Evolutionary conservation across 2,113 vertebrate species (phyloP), one percentile per base, ranked within the genome.

Genomic region (Lucifuga dentata): DNA sequence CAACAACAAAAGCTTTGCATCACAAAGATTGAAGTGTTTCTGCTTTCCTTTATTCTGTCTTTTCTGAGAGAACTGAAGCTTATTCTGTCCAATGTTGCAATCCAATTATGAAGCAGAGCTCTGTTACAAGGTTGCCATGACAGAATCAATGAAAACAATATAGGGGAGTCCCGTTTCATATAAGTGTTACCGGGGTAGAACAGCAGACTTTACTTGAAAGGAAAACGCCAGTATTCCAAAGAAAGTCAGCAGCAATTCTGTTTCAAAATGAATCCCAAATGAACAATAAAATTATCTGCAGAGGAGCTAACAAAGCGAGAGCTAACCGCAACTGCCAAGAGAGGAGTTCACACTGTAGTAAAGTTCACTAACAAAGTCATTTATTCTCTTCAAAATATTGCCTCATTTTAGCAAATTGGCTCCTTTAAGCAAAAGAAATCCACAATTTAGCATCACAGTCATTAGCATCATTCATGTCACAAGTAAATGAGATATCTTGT

Each of bases 91-190:
- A 60, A 60, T 57, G 63, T 39, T 41, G 74, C 76, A 70, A 87
- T 82, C 78, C 83, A 84, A 90, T 92, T 89, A 92, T 88, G 80
- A 88, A 83, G 80, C 56, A 68, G 69, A 26, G 75, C 76, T 68
- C 63, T 59, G 86, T 78, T 84, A 86, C 85, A 86, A 86, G 84
- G 84, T 66, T 82, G 76, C 80, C 61, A 73, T 76, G 83, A 84
- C 88, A 87, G 84, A 89, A 92, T 91, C 91, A 86, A 92, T 92
- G 77, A 89, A 90, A 89, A 90, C 86, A 83, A 90, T 91, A 86
- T 73, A 75, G 59, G 77, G 50, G 68, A 69, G 78, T 29, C 78
- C 64, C 57, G 67, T 85, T 90, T 83, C 60, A 50, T 74, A 86
- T 73, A 52, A 5, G 20, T 81, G 78, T 80, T 70, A 35, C 49